Evolutionary conservation across 2,888 invertebrate species (phyloP), one percentile per base, ranked within the genome.

Genomic region (Drosophila robusta): DNA sequence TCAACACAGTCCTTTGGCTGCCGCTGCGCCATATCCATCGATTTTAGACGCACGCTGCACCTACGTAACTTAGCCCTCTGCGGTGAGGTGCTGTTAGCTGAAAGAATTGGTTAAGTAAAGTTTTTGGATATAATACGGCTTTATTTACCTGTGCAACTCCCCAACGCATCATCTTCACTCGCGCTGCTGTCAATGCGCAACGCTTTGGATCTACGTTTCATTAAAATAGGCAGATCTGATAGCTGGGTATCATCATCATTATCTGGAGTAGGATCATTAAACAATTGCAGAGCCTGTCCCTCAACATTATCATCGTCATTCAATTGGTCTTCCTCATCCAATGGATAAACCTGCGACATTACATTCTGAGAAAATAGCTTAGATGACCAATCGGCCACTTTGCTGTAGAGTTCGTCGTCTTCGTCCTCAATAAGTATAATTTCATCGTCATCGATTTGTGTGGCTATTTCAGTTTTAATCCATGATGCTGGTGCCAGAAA

Each of bases 371-470:
- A 90, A 12, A 86, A 80, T 34, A 91, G 61, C 58, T 83, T 90
- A 0, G 70, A 68, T 4, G 90, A 87, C 91, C 91, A 90, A 51
- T 73, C 81, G 2, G 82, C 73, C 0, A 90, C 89, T 72, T 89
- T 90, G 9, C 66, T 71, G 22, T 84, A 80, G 0, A 90, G 58
- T 9, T 80, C 90, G 11, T 89, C 80, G 46, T 91, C 91, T 0
- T 89, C 89, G 7, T 90, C 90, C 14, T 89, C 83, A 42, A 89
- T 78, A 6, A 70, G 57, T 24, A 73, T 45, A 1, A 81, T 49
- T 6, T 87, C 79, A 32, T 81, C 72, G 0, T 72, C 76, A 26
- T 68, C 47, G 11, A 71, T 32, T 38, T 67, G 26, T 14, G 56
- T 63, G 16, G 60, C 52, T 3, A 60, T 60, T 44, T 72, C 63